Evolutionary conservation across 1,140 invertebrate genomes (phyloP), one percentile per base, ranked within the genome.

Genomic region (Aleiodes sp.): DNA sequence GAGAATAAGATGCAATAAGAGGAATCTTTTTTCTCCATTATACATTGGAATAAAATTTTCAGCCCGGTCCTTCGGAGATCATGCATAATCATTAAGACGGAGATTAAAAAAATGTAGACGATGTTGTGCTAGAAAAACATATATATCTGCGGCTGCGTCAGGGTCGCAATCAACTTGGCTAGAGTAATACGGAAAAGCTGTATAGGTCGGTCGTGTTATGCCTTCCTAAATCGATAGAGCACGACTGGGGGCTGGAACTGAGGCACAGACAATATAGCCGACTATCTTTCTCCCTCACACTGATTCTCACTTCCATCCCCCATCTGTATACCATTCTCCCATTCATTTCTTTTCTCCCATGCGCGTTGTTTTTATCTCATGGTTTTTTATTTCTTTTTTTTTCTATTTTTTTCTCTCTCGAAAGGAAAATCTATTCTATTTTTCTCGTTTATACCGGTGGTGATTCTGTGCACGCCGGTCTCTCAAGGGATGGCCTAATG

Each of bases 181-280:
- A 63, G 62, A 41, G 60, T 65, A 70, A 66, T 67, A 69, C 71
- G 71, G 63, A 69, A 66, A 66, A 62, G 29, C 71, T 59, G 63
- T 71, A 59, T 65, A 73, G 68, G 63, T 56, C 63, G 71, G 67
- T 39, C 66, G 31, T 73, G 68, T 70, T 70, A 66, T 73, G 63
- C 68, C 59, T 70, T 73, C 63, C 67, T 70, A 66, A 73, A 73
- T 73, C 71, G 71, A 73, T 73, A 73, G 62, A 69, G 67, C 68
- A 59, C 52, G 52, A 56, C 56, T 59, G 56, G 26, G 28, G 16
- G 28, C 31, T 63, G 52, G 31, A 46, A 72, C 57, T 39, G 59
- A 56, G 26, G 37, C 10, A 65, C n/a, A 60, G 68, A 65, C 46
- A 52, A 52, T 52, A 52, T 24, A 52, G 19, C 46, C 21, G 3